Percentiles rank a stretch among this genome's conserved stretches.
Conservation (phyloP, 2,113 vertebrate genomes). For the Chaetura pelagica region DNA sequence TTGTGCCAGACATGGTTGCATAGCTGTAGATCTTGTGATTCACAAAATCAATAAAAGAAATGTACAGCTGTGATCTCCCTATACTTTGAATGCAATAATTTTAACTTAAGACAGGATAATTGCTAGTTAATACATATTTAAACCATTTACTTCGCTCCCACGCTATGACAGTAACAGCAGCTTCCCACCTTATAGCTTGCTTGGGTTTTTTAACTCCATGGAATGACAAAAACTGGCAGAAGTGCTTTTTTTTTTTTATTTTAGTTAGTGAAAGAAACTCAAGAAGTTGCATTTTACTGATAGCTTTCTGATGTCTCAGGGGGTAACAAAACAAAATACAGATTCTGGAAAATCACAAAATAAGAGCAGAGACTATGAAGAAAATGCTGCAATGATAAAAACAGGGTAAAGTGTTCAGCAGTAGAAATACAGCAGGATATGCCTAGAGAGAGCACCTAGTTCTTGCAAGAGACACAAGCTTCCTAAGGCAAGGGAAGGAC, state of each 20-base stretch:
- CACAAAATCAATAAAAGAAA: neutral
- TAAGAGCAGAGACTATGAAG: neutral
- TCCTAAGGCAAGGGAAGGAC: neutral
- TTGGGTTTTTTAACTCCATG: neutral
- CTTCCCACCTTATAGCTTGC: neutral
- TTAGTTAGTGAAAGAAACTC: neutral
- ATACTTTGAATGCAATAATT: neutral
- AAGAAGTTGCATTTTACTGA: neutral
- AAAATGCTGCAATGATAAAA: neutral
- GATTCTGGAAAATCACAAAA: neutral
- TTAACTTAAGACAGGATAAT: slow-evolving; percentile 14
- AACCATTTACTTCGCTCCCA: neutral
- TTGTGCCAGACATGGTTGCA: neutral
- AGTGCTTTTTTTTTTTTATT: neutral
- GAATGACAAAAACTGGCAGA: neutral
- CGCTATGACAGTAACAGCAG: neutral
- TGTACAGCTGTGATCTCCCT: neutral
- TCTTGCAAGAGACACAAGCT: neutral
- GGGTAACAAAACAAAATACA: neutral
- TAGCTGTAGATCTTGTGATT: neutral
- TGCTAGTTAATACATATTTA: slow-evolving; percentile 16
- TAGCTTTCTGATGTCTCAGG: neutral
- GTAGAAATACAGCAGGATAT: neutral
- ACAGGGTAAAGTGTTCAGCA: neutral
- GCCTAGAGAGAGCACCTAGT: neutral